Evolutionary conservation across 2,888 invertebrate genomes (phyloP).

Genomic region (Homarus gammarus): DNA sequence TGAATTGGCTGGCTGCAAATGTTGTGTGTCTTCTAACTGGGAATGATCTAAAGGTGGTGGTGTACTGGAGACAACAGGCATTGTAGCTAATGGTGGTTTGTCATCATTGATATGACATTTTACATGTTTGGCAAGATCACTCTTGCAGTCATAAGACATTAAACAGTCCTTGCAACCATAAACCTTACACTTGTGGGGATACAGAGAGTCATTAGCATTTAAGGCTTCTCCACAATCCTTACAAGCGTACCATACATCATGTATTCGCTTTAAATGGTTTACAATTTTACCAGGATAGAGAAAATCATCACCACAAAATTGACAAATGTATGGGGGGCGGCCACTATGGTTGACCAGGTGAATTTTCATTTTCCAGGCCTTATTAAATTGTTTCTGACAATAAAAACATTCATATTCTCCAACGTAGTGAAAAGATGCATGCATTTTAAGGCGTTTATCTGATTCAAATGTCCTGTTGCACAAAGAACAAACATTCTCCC

Average conservation of each 20-base stretch:
- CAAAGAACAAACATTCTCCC: constrained; percentile 24
- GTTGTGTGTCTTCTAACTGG: neutral
- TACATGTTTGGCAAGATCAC: constrained; percentile 35
- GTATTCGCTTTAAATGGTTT: constrained; percentile 44
- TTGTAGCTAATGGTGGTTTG: neutral
- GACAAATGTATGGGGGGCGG: constrained; percentile 48
- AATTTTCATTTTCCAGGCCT: constrained; percentile 64
- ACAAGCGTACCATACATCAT: constrained; percentile 42
- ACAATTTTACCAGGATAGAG: constrained; percentile 63
- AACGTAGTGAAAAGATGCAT: constrained; percentile 41
- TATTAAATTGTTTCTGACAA: constrained; percentile 55
- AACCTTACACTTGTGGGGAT: constrained; percentile 43
- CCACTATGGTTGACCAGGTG: constrained; percentile 62
- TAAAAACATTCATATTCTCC: constrained; percentile 59
- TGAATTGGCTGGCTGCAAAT: neutral
- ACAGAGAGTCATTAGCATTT: neutral
- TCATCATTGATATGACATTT: neutral
- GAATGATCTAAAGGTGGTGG: neutral
- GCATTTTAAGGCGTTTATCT: constrained; percentile 55
- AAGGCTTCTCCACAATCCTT: constrained; percentile 51
- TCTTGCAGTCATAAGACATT: constrained; percentile 3
- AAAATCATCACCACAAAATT: constrained; percentile 56
- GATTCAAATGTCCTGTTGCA: constrained; percentile 38
- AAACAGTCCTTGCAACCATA: constrained; percentile 56
- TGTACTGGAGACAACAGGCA: neutral